A percentile compares a stretch with the other conserved stretches of the same genome.
Evolutionary conservation across 1,140 invertebrate species (phyloP).

Genomic region (Lordiphosa stackelbergi): DNA sequence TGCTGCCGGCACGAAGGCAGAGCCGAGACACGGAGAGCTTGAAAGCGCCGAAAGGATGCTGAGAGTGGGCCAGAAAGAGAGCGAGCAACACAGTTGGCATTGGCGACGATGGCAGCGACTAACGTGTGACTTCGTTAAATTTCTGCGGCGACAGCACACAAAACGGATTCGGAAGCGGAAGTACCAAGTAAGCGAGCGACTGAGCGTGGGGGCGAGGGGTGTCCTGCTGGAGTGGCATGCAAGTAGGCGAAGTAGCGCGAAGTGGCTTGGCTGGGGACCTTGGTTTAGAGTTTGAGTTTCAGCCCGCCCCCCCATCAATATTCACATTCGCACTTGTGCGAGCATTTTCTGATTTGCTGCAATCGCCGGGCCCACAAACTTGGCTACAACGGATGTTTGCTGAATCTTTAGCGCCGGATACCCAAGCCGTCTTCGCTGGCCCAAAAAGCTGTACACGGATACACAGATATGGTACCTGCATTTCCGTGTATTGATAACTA

Average conservation of each 20-base stretch:
- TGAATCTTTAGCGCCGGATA: slow-evolving; percentile 70
- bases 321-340: slow-evolving; percentile 75
- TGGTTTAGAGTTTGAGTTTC: slow-evolving; percentile 29
- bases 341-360: slow-evolving; percentile 74
- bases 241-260: slow-evolving; percentile 63
- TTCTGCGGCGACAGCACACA: slow-evolving; percentile 75
- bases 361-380: slow-evolving; percentile 62
- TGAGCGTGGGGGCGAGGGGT: slow-evolving; percentile 16
- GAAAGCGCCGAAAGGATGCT: slow-evolving; percentile 4
- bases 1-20: slow-evolving; percentile 18
- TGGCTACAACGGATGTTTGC: slow-evolving; percentile 61
- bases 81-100: slow-evolving; percentile 23
- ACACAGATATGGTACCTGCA: slow-evolving; percentile 7
- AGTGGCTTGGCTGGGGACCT: slow-evolving; percentile 50
- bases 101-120: slow-evolving; percentile 44
- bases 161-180: slow-evolving; percentile 75
- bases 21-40: slow-evolving; percentile 35
- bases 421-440: slow-evolving; percentile 35
- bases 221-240: slow-evolving; percentile 15
- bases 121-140: slow-evolving; percentile 75
- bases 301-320: slow-evolving; percentile 51
- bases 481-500: slow-evolving; percentile 62
- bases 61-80: slow-evolving; percentile 13
- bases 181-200: slow-evolving; percentile 71
- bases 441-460: slow-evolving; percentile 2